These are phyloP conservation scores for Sinelater perroti DNA, from an alignment of 2,888 invertebrate species.

Conservation along the genomic window DNA sequence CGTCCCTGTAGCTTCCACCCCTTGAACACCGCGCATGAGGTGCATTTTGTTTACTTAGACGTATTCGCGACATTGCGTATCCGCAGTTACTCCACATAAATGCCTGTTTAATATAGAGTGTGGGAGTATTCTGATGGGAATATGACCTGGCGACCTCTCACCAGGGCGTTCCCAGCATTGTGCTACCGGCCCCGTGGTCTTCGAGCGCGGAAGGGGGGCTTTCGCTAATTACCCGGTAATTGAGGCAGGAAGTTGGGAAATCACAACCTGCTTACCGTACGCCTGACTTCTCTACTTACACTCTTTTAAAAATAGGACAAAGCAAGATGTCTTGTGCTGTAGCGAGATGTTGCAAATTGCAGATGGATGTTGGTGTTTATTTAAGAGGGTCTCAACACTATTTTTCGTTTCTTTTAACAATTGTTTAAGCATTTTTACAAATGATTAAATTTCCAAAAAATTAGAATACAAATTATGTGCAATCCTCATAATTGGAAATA, in stretches of 20 bases:
- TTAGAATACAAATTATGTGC: too few relatives aligned
- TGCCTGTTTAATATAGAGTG: constrained; percentile 56
- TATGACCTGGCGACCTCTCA: constrained; percentile 60
- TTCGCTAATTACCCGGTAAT: constrained; percentile 60
- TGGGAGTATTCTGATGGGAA: constrained; percentile 63
- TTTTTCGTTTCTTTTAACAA: too few relatives aligned
- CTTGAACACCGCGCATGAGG: not conserved
- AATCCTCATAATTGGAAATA: too few relatives aligned
- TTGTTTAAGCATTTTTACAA: too few relatives aligned
- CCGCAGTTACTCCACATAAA: constrained; percentile 42
- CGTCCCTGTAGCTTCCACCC: not conserved
- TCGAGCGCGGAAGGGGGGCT: constrained; percentile 46
- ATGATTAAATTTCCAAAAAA: too few relatives aligned
- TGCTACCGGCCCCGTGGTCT: constrained; percentile 51
- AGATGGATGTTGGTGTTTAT: too few relatives aligned
- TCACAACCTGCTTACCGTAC: constrained; percentile 43
- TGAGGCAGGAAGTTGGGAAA: constrained; percentile 62
- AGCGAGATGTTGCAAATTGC: not conserved
- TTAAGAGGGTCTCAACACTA: too few relatives aligned
- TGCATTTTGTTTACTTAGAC: constrained; percentile 6
- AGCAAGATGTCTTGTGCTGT: too few relatives aligned
- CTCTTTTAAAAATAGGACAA: constrained; percentile 29
- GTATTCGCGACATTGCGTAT: constrained; percentile 33
- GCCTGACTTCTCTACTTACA: constrained; percentile 25
- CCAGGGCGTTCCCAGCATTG: constrained; percentile 62